Evolutionary conservation across 2,888 invertebrate species (phyloP).

Genomic region (Cephus sareptanus): DNA sequence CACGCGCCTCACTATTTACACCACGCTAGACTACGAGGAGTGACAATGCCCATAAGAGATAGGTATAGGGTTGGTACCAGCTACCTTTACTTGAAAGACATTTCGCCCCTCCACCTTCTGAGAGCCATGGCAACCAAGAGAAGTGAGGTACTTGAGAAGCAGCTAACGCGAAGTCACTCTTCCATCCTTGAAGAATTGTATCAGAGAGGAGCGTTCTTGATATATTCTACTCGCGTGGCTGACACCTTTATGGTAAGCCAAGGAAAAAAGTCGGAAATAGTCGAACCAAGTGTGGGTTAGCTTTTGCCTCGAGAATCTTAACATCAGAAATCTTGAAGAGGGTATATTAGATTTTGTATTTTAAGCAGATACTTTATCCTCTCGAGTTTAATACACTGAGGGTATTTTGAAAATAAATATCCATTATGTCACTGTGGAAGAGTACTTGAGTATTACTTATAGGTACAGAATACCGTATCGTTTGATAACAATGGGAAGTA

Average conservation of each 20-base stretch:
- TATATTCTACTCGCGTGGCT: neutral
- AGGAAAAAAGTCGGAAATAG: neutral
- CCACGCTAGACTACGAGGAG: neutral
- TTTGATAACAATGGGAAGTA: neutral
- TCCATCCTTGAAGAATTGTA: neutral
- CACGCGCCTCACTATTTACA: constrained; percentile 6
- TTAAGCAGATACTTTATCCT: neutral
- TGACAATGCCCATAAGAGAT: neutral
- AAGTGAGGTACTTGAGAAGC: neutral
- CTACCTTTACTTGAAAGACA: neutral
- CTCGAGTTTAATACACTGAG: neutral
- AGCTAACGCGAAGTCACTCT: neutral
- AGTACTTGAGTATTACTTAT: neutral
- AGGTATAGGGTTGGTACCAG: neutral
- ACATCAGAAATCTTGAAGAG: neutral
- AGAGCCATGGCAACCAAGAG: neutral
- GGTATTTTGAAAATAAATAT: neutral
- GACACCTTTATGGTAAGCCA: neutral
- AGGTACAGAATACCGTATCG: neutral
- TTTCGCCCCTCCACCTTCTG: neutral
- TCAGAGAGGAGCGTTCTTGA: neutral
- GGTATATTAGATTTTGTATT: neutral
- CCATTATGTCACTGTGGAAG: neutral
- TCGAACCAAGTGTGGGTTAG: neutral
- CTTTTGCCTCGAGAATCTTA: neutral